Base-by-base conservation (phyloP, 2,888 invertebrate species). In the Drosophila testacea region DNA sequence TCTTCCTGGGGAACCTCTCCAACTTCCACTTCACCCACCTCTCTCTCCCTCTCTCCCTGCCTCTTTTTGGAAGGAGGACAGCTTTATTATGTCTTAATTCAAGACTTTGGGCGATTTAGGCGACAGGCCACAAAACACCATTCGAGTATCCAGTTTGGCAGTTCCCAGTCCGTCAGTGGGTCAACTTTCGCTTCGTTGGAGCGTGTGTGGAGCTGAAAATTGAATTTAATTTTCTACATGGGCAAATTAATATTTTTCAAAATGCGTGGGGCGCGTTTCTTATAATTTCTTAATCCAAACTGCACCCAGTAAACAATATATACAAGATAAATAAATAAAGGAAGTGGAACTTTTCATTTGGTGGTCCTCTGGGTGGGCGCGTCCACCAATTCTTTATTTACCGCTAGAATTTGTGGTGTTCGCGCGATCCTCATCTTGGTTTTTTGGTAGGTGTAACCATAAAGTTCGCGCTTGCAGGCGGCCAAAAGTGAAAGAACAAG, bases 31-130 rank as follows among this genome's bases (percentile, higher is more conserved):
- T 6, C 27, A 1, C 10, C 10, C 27, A 9, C 10, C 30, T n/a
- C 6, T n/a, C 13, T 11, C n/a, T 22, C 16, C 16, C 16, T 9
- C 34, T 39, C 22, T 22, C 39, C 50, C 36, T 30, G 54, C 65
- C 42, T n/a, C n/a, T n/a, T n/a, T 38, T 22, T n/a, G 28, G 32
- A 50, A 47, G 72, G 69, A 32, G 47, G 69, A 89, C 88, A 88
- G 79, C 79, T 90, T 86, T 90, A 90, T 89, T 89, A 89, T 90
- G 88, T 89, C 88, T 90, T 89, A 90, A 89, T 89, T 90, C 81
- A 73, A 73, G 59, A 61, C 77, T 73, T 50, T 69, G 61, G 69
- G 79, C 85, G 87, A 86, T 74, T 88, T 81, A 80, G 73, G 75
- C 79, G 73, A 78, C 78, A 72, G 72, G 34, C 66, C 41, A 71